Evolutionary conservation across 2,888 invertebrate genomes (phyloP).

Genomic region (Andrena flavipes): DNA sequence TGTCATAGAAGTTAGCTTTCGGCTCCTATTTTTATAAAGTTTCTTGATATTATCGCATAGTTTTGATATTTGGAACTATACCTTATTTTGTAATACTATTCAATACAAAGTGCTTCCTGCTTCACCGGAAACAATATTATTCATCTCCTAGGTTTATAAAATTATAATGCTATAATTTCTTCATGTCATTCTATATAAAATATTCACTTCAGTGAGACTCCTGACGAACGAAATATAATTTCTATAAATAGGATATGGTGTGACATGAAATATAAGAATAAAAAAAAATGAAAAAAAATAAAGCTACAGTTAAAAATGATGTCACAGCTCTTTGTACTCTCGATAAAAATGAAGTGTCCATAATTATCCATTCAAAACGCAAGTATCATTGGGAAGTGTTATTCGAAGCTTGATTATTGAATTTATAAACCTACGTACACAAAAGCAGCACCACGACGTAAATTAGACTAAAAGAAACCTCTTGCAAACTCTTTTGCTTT

Average conservation of each 20-base stretch:
- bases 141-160: slow-evolving; percentile 6
- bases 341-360: slow-evolving; percentile 25
- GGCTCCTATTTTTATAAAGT: slow-evolving; percentile 8
- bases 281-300: slow-evolving; percentile 35
- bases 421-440: neutral
- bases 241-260: slow-evolving; percentile 32
- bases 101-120: slow-evolving; percentile 27
- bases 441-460: neutral
- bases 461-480: neutral
- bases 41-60: slow-evolving; percentile 7
- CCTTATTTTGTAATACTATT: slow-evolving; percentile 33
- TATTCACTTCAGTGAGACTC: neutral
- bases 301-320: slow-evolving; percentile 35
- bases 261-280: slow-evolving; percentile 46
- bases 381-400: neutral
- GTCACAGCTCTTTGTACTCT: slow-evolving; percentile 48
- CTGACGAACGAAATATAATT: slow-evolving; percentile 24
- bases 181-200: slow-evolving; percentile 10
- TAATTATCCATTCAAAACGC: slow-evolving; percentile 47
- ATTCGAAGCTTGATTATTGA: neutral
- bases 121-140: slow-evolving; percentile 4
- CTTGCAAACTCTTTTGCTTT: too few relatives aligned
- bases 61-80: slow-evolving; percentile 13
- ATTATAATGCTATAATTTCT: slow-evolving; percentile 11
- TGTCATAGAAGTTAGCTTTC: slow-evolving; percentile 12